Base-by-base conservation (phyloP, 2,797 vertebrate species). In the Catostomus latipinnis region DNA sequence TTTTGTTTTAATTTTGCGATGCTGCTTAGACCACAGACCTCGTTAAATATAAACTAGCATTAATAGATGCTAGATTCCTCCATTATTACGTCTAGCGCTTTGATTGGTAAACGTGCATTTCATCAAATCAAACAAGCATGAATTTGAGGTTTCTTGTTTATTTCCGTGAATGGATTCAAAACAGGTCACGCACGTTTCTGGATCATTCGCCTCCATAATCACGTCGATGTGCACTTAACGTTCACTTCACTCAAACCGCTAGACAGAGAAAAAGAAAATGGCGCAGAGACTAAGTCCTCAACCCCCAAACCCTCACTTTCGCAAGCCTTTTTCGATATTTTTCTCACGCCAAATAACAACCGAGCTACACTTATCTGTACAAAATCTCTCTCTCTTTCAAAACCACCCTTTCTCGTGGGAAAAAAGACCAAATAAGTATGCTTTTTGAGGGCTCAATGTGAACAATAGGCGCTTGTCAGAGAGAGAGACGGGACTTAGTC, bases 241-340 rank as follows among this genome's bases (percentile, higher is more conserved):
- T 34, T 34, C 34, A 34, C 87, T 71, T 81, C 86, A 91, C 85
- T 90, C 92, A 92, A 91, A 34, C 34, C 34, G 34, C 34, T 34
- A 34, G 34, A 34, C 34, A 34, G 34, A 94, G 87, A 89, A 97
- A 98, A 98, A 98, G 96, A 98, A 99, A 99, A 99, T 98, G 97
- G 97, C 97, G 97, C 96, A 99, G 97, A 99, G 97, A 99, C 97
- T 98, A 98, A 98, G 97, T 99, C 97, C 97, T 95, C 95, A 98
- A 95, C 94, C 95, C 95, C 95, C 96, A 97, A 96, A 97, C 95
- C 96, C 94, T 96, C 94, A 94, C 90, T 94, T 95, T 94, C 90
- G 92, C 88, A 81, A 80, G 82, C 74, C 81, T 88, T 91, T 87
- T 91, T 76, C 46, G 84, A 73, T 68, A 63, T 63, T 86, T 86